Evolutionary conservation across 2,888 invertebrate species (phyloP).

Genomic region (Dryomyza anilis): DNA sequence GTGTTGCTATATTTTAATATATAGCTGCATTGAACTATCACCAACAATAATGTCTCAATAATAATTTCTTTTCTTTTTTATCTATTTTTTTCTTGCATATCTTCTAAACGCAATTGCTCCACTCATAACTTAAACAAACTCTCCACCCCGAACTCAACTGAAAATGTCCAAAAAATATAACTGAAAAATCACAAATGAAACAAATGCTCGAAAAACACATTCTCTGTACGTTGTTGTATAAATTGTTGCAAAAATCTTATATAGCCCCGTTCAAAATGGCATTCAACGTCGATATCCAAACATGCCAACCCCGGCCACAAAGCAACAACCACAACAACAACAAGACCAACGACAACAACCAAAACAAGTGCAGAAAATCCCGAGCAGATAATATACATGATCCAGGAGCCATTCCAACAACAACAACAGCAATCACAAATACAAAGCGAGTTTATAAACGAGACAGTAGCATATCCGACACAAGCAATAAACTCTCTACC

Average conservation of each 20-base stretch:
- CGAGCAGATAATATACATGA: constrained; percentile 53
- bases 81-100: constrained; percentile 52
- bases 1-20: too few relatives aligned
- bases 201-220: constrained; percentile 1
- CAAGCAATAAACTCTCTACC: neutral
- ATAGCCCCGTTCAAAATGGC: constrained; percentile 58
- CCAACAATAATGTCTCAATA: too few relatives aligned
- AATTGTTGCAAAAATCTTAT: neutral
- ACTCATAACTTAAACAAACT: constrained; percentile 46
- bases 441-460: neutral
- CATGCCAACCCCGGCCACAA: constrained; percentile 52
- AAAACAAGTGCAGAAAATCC: constrained; percentile 44
- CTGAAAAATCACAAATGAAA: neutral
- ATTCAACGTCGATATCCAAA: constrained; percentile 50
- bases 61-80: constrained; percentile 55
- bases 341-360: constrained; percentile 44
- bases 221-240: neutral
- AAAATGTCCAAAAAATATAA: neutral
- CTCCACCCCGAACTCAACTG: neutral
- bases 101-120: constrained; percentile 52
- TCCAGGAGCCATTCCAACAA: constrained; percentile 48
- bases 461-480: neutral
- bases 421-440: constrained; percentile 20
- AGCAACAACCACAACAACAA: constrained; percentile 43
- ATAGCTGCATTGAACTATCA: neutral